Evolutionary conservation across 2,113 vertebrate genomes (phyloP).

Genomic region (Brachyhypopomus gauderio): DNA sequence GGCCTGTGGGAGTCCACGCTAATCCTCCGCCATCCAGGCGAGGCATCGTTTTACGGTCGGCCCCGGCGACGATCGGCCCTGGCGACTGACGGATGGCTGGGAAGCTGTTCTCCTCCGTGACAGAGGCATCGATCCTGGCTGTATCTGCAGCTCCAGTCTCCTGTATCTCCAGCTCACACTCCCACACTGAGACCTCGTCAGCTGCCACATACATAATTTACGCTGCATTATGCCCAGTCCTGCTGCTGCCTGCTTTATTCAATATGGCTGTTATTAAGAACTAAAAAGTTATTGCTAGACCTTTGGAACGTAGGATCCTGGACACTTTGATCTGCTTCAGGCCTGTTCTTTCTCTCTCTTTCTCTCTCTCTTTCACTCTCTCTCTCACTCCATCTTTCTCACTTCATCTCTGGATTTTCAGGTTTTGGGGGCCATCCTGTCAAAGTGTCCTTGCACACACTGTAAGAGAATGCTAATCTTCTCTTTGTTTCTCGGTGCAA

Average conservation of each 20-base stretch:
- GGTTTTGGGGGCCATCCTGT: conserved; percentile 43
- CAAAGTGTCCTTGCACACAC: conserved; percentile 56
- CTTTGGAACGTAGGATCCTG: neutral
- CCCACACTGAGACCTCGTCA: neutral
- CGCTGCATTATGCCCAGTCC: neutral
- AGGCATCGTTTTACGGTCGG: conserved; percentile 4
- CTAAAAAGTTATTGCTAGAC: too few species aligned
- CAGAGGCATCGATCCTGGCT: neutral
- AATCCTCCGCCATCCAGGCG: neutral
- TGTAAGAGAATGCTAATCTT: conserved; percentile 82
- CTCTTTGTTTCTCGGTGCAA: conserved; percentile 80
- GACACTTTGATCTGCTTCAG: conserved; percentile 30
- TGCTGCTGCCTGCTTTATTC: neutral
- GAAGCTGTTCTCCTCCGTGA: neutral
- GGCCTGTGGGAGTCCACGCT: conserved; percentile 19
- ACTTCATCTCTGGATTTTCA: conserved; percentile 56
- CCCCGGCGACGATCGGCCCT: neutral
- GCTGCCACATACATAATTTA: conserved; percentile 1
- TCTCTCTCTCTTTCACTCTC: conserved; percentile 1
- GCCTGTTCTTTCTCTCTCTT: conserved; percentile 16
- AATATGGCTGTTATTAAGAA: too few species aligned
- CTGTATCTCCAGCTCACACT: too few species aligned
- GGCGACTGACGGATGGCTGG: neutral
- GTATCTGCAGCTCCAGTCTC: neutral
- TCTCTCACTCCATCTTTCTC: neutral